Conservation (phyloP, 2,797 vertebrate species). For the Pantherophis vulpinus region DNA sequence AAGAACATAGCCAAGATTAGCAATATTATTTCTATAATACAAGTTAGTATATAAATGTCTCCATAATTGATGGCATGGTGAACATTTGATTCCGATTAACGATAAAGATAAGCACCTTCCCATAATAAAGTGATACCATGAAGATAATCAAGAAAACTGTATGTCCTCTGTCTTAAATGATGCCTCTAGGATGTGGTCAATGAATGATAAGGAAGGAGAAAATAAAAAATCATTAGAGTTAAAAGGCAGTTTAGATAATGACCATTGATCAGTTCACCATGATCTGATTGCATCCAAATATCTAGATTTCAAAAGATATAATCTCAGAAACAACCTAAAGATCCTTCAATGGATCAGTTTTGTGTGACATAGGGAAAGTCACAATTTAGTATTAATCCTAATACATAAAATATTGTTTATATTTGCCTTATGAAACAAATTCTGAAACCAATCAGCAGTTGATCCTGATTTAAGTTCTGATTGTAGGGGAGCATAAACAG, state of each 20-base stretch:
- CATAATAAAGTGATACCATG: neutral
- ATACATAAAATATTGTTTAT: neutral
- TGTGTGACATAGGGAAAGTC: neutral
- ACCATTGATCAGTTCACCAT: neutral
- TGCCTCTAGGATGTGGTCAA: neutral
- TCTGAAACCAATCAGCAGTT: neutral
- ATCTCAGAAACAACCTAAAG: neutral
- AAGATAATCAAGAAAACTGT: neutral
- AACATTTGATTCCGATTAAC: neutral
- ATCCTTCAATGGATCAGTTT: neutral
- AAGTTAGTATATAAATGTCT: neutral
- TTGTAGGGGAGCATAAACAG: neutral
- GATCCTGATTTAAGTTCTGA: neutral
- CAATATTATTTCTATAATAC: neutral
- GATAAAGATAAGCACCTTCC: neutral
- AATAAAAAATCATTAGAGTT: neutral
- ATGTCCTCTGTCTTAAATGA: neutral
- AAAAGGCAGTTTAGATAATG: neutral
- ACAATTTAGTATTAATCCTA: neutral
- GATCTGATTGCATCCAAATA: neutral
- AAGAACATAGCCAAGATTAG: accelerated
- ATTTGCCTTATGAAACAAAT: neutral
- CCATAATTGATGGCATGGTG: neutral
- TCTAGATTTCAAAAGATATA: neutral
- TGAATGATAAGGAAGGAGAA: neutral